phyloP scores from a whole-genome alignment of 2,113 vertebrate genomes.

The Ellobius talpinus region DNA sequence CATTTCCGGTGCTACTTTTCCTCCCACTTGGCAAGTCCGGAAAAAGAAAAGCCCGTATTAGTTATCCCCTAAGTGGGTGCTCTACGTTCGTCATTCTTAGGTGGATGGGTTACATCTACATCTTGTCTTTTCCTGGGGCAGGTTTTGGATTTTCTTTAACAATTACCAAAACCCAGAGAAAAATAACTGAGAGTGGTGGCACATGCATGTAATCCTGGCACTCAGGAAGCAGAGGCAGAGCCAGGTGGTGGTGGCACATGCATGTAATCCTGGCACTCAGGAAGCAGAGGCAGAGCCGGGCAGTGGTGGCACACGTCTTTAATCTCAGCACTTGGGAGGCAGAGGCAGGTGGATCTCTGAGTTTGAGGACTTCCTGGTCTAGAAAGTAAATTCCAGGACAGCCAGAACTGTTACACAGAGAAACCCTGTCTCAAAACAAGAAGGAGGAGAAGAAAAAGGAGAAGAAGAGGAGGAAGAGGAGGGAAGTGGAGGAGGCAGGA shows the following conservation, averaged over 20 bases:
- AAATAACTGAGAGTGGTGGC: neutral
- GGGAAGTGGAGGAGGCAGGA: neutral
- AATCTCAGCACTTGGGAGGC: no score
- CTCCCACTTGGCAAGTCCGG: neutral
- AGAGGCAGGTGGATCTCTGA: neutral
- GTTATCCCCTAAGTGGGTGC: neutral
- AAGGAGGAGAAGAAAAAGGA: no score
- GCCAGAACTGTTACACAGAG: neutral
- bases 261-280: neutral
- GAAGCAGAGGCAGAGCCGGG: neutral
- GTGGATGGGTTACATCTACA: neutral
- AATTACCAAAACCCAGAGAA: neutral
- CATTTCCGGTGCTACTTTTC: slow-evolving; percentile 7
- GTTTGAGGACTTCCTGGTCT: neutral
- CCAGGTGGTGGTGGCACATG: neutral
- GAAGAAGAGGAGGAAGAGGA: no score
- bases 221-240: neutral
- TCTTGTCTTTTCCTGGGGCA: neutral
- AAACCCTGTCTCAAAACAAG: neutral
- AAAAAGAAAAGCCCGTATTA: neutral
- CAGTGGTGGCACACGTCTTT: no score
- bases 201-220: neutral
- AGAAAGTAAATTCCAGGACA: neutral
- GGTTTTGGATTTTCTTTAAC: neutral
- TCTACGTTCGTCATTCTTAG: neutral